Conservation (phyloP, 1,140 invertebrate species). For the Magallana ariakensis region DNA sequence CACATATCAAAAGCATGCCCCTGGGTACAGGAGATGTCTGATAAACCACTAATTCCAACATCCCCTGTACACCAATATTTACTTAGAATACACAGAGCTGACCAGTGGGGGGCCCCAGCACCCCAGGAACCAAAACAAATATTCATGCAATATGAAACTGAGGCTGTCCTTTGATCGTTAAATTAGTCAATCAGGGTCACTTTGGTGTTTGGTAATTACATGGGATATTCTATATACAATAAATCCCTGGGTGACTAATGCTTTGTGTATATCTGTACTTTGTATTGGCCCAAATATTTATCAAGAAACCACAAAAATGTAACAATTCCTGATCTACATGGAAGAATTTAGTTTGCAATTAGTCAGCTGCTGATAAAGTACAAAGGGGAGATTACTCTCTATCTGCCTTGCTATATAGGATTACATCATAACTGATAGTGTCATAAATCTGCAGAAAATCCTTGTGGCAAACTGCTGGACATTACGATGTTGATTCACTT, state of each 20-base stretch:
- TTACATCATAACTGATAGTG: slow-evolving; percentile 33
- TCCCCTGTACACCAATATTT: slow-evolving; percentile 23
- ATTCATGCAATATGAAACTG: slow-evolving; percentile 32
- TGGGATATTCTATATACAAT: slow-evolving; percentile 12
- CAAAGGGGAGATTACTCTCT: background rate
- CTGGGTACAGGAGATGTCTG: slow-evolving; percentile 4
- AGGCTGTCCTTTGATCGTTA: slow-evolving; percentile 17
- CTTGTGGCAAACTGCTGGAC: background rate
- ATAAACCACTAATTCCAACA: slow-evolving; percentile 32
- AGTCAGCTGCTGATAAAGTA: slow-evolving; percentile 23
- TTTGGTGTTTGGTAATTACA: slow-evolving; percentile 35
- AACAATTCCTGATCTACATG: slow-evolving; percentile 32
- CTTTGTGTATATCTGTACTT: slow-evolving; percentile 9
- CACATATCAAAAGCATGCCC: background rate
- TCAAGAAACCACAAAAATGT: slow-evolving; percentile 38
- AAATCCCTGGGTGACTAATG: slow-evolving; percentile 3
- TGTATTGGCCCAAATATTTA: slow-evolving; percentile 25
- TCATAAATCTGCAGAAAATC: slow-evolving; percentile 20
- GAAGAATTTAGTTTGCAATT: slow-evolving; percentile 28
- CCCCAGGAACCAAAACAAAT: slow-evolving; percentile 30
- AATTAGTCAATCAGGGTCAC: slow-evolving; percentile 17
- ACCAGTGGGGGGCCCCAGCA: background rate
- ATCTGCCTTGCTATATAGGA: slow-evolving; percentile 16
- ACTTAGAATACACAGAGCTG: slow-evolving; percentile 25
- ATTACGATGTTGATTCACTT: background rate